Evolutionary conservation across 2,888 invertebrate species (phyloP).

Genomic region (Coelopa pilipes): DNA sequence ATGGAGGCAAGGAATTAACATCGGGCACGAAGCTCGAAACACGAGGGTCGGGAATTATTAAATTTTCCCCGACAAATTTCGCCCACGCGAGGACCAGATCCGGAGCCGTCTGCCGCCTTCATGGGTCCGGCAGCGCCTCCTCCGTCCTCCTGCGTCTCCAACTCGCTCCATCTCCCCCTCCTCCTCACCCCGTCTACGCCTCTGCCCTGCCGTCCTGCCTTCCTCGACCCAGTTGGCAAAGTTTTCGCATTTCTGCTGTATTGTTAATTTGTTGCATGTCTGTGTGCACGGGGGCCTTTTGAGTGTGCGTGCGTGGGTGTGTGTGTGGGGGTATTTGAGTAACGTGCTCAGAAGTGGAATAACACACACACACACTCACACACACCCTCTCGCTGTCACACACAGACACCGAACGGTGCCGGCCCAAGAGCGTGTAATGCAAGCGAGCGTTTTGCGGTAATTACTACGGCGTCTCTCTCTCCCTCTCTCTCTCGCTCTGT

Average conservation of each 20-base stretch:
- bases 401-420: background rate
- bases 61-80: too few species aligned
- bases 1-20: too few species aligned
- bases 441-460: background rate
- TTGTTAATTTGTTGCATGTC: slow-evolving; percentile 22
- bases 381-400: background rate
- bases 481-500: background rate
- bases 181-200: too few species aligned
- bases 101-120: background rate
- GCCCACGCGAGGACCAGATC: too few species aligned
- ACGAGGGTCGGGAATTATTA: too few species aligned
- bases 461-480: background rate
- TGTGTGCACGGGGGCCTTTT: slow-evolving; percentile 2
- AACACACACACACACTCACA: too few species aligned
- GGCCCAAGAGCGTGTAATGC: too few species aligned
- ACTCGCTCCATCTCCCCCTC: too few species aligned
- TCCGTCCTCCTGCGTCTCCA: too few species aligned
- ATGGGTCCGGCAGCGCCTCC: too few species aligned
- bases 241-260: slow-evolving; percentile 12
- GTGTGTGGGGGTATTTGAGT: background rate
- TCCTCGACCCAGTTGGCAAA: background rate
- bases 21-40: too few species aligned
- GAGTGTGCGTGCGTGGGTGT: slow-evolving; percentile 22
- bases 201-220: background rate
- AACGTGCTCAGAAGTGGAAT: background rate